Evolutionary conservation across 2,888 invertebrate species (phyloP), one percentile per base, ranked within the genome.

Genomic region (Cantharis flavilabris): DNA sequence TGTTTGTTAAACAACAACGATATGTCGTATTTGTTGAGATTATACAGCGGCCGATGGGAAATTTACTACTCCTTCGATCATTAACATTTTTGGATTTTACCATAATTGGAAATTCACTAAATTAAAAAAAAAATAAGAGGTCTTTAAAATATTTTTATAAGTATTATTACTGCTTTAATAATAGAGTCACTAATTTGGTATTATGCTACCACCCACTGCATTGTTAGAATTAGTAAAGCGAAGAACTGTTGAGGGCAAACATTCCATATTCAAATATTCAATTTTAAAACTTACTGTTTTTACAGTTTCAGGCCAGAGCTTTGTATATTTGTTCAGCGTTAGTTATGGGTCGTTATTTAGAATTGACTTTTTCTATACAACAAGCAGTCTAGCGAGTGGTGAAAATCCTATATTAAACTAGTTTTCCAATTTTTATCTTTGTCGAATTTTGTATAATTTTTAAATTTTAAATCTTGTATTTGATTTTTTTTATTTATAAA

Each of bases 1-100:
- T 80, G 80, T 80, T 79, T 77, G 75, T 76, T 73, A 72, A 71
- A 80, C 75, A 71, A 80, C 75, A 78, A 75, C 75, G 77, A 80
- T 81, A 80, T 78, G 78, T 73, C 76, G 78, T 73, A 72, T 75
- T 76, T 67, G 23, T 23, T 23, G 18, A 76, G 67, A 78, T 76
- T 75, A 72, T 65, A 62, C 69, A 18, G 63, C 9, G 13, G 20
- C 33, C 33, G 71, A 77, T 77, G 77, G 77, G 77, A 77, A 26
- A 73, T 73, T 74, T 73, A 16, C 71, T 73, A 63, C 71, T 76
- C 67, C 63, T 62, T 23, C 7, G 63, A 69, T 23, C 71, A 72
- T 76, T 76, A 72, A 63, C 76, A 76, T 33, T 49, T 49, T 49
- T 49, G n/a, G 5, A 49, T n/a, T 49, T 49, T 49, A 49, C n/a